Evolutionary conservation across 2,797 vertebrate species (phyloP).

Genomic region (Calcarius lapponicus): DNA sequence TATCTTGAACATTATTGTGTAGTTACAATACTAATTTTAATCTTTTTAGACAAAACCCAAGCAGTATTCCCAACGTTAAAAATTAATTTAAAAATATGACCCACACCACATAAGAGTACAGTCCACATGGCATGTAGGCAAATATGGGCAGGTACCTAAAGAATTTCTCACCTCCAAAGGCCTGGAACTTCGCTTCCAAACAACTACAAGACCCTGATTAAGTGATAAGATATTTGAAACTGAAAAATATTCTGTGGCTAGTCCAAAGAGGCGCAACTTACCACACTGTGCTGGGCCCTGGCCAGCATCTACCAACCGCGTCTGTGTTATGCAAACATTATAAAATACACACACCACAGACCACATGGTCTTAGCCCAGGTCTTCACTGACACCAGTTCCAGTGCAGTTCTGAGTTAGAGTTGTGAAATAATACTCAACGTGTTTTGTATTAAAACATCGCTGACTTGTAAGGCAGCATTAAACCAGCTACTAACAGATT

Average conservation of each 20-base stretch:
- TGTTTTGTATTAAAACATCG: not conserved
- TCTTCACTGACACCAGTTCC: not conserved
- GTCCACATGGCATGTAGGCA: accelerated
- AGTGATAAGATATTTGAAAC: not conserved
- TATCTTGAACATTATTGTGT: not conserved
- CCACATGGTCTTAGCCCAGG: not conserved
- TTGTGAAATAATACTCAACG: not conserved
- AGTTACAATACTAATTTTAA: not conserved
- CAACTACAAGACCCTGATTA: not conserved
- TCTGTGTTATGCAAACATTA: not conserved
- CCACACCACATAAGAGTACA: not conserved
- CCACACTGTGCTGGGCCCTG: not conserved
- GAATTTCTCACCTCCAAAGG: not conserved
- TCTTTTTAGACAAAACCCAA: not conserved
- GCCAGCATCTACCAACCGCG: not conserved
- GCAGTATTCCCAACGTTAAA: not conserved
- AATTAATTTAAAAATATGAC: not conserved
- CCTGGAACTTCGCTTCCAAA: not conserved
- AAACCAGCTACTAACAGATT: not conserved
- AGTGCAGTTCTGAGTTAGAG: not conserved
- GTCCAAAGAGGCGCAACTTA: not conserved
- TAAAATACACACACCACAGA: not conserved
- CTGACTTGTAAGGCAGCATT: not conserved
- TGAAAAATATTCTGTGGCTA: not conserved
- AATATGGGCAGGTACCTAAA: not conserved